A percentile compares a stretch with the other conserved stretches of the same genome.
phyloP scores from a whole-genome alignment of 2,797 vertebrate genomes.

The Toxotes lorentzi region DNA sequence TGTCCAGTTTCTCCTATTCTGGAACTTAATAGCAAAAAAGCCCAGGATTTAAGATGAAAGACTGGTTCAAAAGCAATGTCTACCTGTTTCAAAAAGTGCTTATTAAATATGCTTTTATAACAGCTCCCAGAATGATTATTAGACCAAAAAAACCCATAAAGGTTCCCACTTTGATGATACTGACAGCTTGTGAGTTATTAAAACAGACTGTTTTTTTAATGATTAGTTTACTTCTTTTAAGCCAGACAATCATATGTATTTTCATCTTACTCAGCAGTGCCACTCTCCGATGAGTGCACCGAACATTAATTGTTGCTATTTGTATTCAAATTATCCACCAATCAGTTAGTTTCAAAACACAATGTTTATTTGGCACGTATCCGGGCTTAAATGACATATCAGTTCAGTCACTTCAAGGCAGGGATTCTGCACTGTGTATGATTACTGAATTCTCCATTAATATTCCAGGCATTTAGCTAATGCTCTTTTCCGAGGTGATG shows the following conservation, averaged over 20 bases:
- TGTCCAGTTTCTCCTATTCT: conserved; percentile 60
- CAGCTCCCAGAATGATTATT: conserved; percentile 63
- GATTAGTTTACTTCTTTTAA: conserved; percentile 70
- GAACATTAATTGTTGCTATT: conserved; percentile 70
- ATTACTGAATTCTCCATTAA: conserved; percentile 30
- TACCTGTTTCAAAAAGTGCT: conserved; percentile 61
- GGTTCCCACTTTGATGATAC: conserved; percentile 63
- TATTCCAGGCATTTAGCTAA: conserved; percentile 32
- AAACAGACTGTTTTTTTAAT: conserved; percentile 53
- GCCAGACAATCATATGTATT: conserved; percentile 55
- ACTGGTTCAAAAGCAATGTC: conserved; percentile 41
- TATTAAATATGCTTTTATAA: conserved; percentile 73
- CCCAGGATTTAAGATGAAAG: conserved; percentile 59
- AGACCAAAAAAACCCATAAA: conserved; percentile 42
- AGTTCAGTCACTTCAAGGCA: conserved; percentile 31
- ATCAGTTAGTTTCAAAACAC: conserved; percentile 68
- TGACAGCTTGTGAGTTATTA: conserved; percentile 70
- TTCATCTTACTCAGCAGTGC: conserved; percentile 60
- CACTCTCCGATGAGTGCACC: conserved; percentile 39
- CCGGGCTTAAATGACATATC: conserved; percentile 27
- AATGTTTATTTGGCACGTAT: conserved; percentile 36
- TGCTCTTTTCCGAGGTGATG: conserved; percentile 36
- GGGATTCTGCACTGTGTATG: conserved; percentile 2
- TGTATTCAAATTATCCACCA: conserved; percentile 71
- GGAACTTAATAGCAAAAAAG: conserved; percentile 60